phyloP scores from a whole-genome alignment of 2,888 invertebrate genomes.

The Cephonodes hylas region DNA sequence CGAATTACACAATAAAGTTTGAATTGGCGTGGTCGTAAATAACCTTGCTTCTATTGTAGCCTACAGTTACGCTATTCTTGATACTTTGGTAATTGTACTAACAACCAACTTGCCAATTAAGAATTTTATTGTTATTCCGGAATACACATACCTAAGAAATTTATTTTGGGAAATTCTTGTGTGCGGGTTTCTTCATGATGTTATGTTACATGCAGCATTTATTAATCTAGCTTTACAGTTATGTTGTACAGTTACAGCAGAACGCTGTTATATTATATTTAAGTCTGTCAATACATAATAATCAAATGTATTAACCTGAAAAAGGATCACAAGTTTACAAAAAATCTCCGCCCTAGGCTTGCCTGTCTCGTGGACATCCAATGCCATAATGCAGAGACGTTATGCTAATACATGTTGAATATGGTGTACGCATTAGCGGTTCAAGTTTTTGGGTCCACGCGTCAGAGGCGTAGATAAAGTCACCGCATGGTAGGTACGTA shows the following conservation, averaged over 20 bases:
- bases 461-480: conserved; percentile 69
- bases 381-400: neutral
- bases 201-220: too few relatives aligned
- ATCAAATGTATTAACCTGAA: too few relatives aligned
- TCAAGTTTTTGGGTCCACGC: conserved; percentile 53
- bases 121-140: neutral
- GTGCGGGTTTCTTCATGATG: too few relatives aligned
- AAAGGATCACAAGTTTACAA: too few relatives aligned
- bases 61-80: neutral
- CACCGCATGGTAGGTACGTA: conserved; percentile 57
- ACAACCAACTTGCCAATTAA: neutral
- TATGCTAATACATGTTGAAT: conserved; percentile 15
- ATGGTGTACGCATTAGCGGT: conserved; percentile 50
- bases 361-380: neutral
- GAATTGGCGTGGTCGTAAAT: conserved; percentile 1
- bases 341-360: too few relatives aligned
- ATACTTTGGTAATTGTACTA: neutral
- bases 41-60: neutral
- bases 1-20: conserved; percentile 2
- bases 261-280: too few relatives aligned
- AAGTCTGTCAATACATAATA: too few relatives aligned
- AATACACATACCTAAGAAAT: too few relatives aligned
- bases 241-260: too few relatives aligned
- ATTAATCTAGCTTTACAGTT: too few relatives aligned
- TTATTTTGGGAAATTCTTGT: too few relatives aligned